phyloP scores from a whole-genome alignment of 2,797 vertebrate species.

The Lemur catta region DNA sequence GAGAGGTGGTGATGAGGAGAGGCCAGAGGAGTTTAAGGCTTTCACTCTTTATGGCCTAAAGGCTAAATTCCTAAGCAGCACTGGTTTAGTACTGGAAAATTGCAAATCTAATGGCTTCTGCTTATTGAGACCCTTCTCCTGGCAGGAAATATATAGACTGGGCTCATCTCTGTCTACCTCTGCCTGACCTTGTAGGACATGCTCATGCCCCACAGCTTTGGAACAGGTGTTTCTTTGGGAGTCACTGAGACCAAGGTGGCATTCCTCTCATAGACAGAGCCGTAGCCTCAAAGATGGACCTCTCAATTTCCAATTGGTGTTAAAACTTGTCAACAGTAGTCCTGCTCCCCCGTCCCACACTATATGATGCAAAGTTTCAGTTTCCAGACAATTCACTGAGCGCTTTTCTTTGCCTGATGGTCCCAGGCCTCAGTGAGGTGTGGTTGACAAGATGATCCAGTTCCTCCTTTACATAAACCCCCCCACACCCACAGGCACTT shows the following conservation, averaged over 20 bases:
- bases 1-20: neutral
- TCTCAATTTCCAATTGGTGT: neutral
- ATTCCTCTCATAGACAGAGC: neutral
- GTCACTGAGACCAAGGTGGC: neutral
- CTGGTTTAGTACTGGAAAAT: neutral
- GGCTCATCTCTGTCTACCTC: neutral
- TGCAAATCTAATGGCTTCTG: neutral
- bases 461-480: slow-evolving; percentile 35
- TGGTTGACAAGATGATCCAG: neutral
- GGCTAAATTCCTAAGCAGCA: neutral
- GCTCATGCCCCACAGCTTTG: neutral
- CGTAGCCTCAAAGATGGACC: neutral
- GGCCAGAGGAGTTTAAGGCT: neutral
- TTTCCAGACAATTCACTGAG: neutral
- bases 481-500: slow-evolving; percentile 69
- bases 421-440: neutral
- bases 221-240: neutral
- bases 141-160: too few species aligned
- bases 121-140: neutral
- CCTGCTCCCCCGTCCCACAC: neutral
- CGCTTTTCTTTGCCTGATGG: neutral
- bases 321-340: neutral
- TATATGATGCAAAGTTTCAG: neutral
- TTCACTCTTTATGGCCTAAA: neutral
- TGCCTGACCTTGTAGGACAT: neutral